Conservation (phyloP, 2,113 vertebrate genomes). For the Egretta garzetta region DNA sequence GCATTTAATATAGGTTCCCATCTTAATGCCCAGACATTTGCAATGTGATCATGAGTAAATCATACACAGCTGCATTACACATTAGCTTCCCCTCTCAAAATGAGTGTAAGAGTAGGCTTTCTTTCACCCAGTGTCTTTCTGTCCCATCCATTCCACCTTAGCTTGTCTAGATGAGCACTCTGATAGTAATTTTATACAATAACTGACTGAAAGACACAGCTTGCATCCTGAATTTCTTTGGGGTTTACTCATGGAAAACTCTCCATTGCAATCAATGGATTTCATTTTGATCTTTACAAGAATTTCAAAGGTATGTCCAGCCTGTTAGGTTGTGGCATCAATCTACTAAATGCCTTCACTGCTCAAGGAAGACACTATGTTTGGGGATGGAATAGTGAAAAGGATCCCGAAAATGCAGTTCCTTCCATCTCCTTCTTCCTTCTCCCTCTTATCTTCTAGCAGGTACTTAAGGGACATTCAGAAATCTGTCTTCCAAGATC, state of each 20-base stretch:
- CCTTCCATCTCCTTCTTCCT: not conserved
- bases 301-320: not conserved
- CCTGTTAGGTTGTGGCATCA: not conserved
- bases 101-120: not conserved
- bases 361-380: not conserved
- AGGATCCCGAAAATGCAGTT: not conserved
- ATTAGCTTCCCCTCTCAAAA: not conserved
- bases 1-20: not conserved
- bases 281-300: not conserved
- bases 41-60: not conserved
- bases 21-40: not conserved
- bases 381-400: not conserved
- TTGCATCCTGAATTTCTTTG: not conserved
- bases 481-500: not conserved
- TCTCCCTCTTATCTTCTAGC: not conserved
- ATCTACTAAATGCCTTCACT: rapidly evolving
- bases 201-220: not conserved
- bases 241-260: not conserved
- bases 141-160: not conserved
- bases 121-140: not conserved
- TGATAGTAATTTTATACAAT: not conserved
- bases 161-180: not conserved
- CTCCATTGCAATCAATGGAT: not conserved
- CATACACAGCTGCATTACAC: not conserved
- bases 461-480: not conserved